These are phyloP conservation scores for Ormyrus pomaceus DNA, from an alignment of 2,888 invertebrate genomes.

Conservation along the genomic window DNA sequence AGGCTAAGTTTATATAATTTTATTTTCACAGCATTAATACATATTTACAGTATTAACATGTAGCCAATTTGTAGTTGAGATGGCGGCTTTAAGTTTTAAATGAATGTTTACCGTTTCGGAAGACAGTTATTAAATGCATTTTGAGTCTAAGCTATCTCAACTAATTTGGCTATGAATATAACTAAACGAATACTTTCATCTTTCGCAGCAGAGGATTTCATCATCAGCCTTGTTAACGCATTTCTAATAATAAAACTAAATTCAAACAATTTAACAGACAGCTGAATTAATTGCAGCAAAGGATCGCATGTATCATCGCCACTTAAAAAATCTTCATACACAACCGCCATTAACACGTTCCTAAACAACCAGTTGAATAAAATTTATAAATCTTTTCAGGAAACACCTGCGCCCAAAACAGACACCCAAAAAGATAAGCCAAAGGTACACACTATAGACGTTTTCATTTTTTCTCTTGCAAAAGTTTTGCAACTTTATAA, in stretches of 20 bases:
- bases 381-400: slow-evolving; percentile 55
- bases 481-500: too few species aligned
- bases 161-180: neutral
- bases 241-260: neutral
- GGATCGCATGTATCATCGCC: neutral
- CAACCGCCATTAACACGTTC: slow-evolving; percentile 22
- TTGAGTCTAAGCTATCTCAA: slow-evolving; percentile 5
- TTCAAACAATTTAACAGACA: slow-evolving; percentile 23
- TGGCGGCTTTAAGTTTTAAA: too few species aligned
- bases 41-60: too few species aligned
- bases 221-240: neutral
- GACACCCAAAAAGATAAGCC: slow-evolving; percentile 34
- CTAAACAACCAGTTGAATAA: slow-evolving; percentile 22
- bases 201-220: neutral
- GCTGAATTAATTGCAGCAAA: slow-evolving; percentile 12
- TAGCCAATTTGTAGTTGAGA: too few species aligned
- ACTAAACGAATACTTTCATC: slow-evolving; percentile 5
- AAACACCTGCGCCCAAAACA: slow-evolving; percentile 54
- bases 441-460: slow-evolving; percentile 39
- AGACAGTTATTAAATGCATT: neutral
- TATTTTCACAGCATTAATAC: too few species aligned
- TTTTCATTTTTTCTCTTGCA: neutral
- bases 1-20: too few species aligned
- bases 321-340: slow-evolving; percentile 22
- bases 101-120: too few species aligned